Evolutionary conservation across 2,888 invertebrate species (phyloP).

Genomic region (Altica lythri): DNA sequence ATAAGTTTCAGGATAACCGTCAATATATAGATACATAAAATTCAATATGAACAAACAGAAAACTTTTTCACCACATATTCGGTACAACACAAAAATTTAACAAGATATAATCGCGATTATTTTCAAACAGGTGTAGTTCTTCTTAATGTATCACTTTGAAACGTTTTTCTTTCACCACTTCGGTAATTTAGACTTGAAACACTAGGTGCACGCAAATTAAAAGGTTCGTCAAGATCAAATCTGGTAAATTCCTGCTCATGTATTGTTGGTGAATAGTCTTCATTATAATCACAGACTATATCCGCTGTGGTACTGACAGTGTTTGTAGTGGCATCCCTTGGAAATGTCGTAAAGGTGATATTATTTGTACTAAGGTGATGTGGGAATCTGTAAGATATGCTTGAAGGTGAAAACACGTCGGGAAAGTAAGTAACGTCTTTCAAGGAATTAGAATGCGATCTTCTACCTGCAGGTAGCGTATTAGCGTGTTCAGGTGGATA

Average conservation of each 20-base stretch:
- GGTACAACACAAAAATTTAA: too few relatives aligned
- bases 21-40: slow-evolving; percentile 1
- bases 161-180: slow-evolving; percentile 56
- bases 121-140: slow-evolving; percentile 63
- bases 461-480: slow-evolving; percentile 59
- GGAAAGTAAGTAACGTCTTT: slow-evolving; percentile 64
- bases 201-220: slow-evolving; percentile 54
- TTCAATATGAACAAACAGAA: too few relatives aligned
- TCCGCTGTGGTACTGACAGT: slow-evolving; percentile 68
- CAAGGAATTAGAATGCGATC: slow-evolving; percentile 61
- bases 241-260: slow-evolving; percentile 72
- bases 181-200: slow-evolving; percentile 50
- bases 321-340: slow-evolving; percentile 69
- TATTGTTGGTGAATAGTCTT: slow-evolving; percentile 63
- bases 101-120: too few relatives aligned
- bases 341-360: slow-evolving; percentile 34
- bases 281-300: slow-evolving; percentile 56
- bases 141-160: slow-evolving; percentile 59
- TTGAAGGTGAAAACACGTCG: slow-evolving; percentile 71
- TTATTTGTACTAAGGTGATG: slow-evolving; percentile 49
- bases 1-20: not conserved
- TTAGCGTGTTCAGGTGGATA: slow-evolving; percentile 64
- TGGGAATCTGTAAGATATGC: slow-evolving; percentile 65
- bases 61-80: too few relatives aligned
- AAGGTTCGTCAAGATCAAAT: slow-evolving; percentile 67